Percentiles rank a stretch among this genome's conserved stretches.
Evolutionary conservation across 2,113 vertebrate species (phyloP).

Genomic region (Calidris pygmaea): DNA sequence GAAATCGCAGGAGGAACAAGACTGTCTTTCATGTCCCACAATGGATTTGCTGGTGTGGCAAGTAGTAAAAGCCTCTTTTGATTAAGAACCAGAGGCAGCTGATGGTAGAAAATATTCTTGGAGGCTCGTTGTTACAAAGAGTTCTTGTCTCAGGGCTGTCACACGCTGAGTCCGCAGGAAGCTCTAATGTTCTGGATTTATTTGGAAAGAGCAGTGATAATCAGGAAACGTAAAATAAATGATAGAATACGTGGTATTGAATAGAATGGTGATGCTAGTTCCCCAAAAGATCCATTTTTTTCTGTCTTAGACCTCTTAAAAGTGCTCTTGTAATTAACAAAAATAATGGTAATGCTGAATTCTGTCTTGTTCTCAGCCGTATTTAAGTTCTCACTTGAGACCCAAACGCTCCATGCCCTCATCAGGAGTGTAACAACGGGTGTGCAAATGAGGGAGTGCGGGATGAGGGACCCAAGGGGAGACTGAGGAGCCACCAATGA

Average conservation of each 20-base stretch:
- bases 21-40: background rate
- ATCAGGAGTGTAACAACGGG: fast-evolving
- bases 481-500: background rate
- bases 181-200: background rate
- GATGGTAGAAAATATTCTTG: background rate
- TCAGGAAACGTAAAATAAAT: background rate
- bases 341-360: background rate
- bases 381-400: background rate
- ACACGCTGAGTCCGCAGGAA: fast-evolving
- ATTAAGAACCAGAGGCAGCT: background rate
- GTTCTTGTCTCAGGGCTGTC: background rate
- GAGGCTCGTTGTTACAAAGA: background rate
- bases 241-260: background rate
- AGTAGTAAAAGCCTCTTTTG: background rate
- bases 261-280: background rate
- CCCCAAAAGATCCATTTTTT: background rate
- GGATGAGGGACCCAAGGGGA: background rate
- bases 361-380: background rate
- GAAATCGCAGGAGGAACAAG: background rate
- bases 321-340: background rate
- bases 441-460: background rate
- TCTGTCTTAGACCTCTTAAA: background rate
- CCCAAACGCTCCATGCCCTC: background rate
- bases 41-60: background rate
- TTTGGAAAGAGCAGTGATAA: background rate